Evolutionary conservation across 2,113 vertebrate genomes (phyloP).

Genomic region (Scartelaos histophorus): DNA sequence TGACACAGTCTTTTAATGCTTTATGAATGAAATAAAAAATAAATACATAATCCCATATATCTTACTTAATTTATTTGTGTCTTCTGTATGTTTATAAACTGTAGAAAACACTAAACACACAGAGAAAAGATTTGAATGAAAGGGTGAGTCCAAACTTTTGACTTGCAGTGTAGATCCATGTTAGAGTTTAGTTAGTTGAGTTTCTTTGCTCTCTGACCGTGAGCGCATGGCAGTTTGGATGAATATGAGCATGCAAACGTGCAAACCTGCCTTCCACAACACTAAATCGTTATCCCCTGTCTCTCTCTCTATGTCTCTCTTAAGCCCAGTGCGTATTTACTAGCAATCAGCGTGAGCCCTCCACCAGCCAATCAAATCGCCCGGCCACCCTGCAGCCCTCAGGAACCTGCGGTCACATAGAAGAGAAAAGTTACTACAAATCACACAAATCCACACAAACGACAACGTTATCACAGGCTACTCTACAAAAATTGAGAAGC

Average conservation of each 20-base stretch:
- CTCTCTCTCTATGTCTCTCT: conserved; percentile 70
- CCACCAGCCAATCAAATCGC: conserved; percentile 98
- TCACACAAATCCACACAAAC: conserved; percentile 15
- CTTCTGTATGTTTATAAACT: too few relatives aligned
- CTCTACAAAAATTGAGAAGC: neutral
- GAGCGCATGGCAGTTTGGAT: conserved; percentile 72
- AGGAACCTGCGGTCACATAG: conserved; percentile 99
- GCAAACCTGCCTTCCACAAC: conserved; percentile 79
- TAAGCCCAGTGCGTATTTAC: conserved; percentile 60
- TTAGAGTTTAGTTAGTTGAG: too few relatives aligned
- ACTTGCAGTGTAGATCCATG: too few relatives aligned
- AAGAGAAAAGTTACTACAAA: conserved; percentile 86
- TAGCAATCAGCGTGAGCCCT: conserved; percentile 90
- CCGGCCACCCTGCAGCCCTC: conserved; percentile 91
- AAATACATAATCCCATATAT: too few relatives aligned
- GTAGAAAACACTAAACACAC: too few relatives aligned
- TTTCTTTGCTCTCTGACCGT: conserved; percentile 49
- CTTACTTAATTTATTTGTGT: too few relatives aligned
- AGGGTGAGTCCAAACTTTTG: too few relatives aligned
- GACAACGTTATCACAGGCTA: neutral
- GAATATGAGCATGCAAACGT: conserved; percentile 90
- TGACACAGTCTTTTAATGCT: too few relatives aligned
- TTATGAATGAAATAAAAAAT: too few relatives aligned
- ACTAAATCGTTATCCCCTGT: conserved; percentile 38
- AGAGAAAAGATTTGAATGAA: too few relatives aligned